A percentile compares a stretch with the other conserved stretches of the same genome.
phyloP scores from a whole-genome alignment of 1,140 invertebrate species.

The Eriocheir sinensis region DNA sequence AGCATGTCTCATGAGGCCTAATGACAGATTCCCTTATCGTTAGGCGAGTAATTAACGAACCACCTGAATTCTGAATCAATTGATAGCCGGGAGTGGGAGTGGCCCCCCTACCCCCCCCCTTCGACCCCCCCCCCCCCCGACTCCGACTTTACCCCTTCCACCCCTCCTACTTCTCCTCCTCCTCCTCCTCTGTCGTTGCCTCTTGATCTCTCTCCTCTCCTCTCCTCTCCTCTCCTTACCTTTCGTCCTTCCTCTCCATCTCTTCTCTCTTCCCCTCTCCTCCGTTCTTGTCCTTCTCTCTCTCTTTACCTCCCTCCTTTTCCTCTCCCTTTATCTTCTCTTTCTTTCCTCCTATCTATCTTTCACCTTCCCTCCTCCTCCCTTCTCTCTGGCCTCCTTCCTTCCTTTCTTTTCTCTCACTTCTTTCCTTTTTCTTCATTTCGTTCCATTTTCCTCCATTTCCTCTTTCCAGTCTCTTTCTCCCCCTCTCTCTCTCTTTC shows the following conservation, averaged over 20 bases:
- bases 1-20: conserved; percentile 71
- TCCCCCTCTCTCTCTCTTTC: not conserved
- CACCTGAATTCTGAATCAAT: conserved; percentile 74
- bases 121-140: not conserved
- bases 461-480: not conserved
- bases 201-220: not conserved
- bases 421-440: not conserved
- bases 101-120: not conserved
- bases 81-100: conserved; percentile 56
- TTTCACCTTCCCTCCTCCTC: not conserved
- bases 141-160: not conserved
- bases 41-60: conserved; percentile 68
- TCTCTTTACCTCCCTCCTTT: not conserved
- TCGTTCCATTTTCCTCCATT: not conserved
- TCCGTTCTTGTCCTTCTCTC: not conserved
- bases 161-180: not conserved
- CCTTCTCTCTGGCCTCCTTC: not conserved
- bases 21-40: conserved; percentile 73
- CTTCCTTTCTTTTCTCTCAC: not conserved
- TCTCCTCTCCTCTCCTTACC: not conserved
- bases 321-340: not conserved
- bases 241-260: not conserved
- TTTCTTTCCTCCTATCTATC: not conserved
- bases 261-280: not conserved
- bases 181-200: not conserved